phyloP scores from a whole-genome alignment of 2,888 invertebrate genomes.

The Octodonta nipae region DNA sequence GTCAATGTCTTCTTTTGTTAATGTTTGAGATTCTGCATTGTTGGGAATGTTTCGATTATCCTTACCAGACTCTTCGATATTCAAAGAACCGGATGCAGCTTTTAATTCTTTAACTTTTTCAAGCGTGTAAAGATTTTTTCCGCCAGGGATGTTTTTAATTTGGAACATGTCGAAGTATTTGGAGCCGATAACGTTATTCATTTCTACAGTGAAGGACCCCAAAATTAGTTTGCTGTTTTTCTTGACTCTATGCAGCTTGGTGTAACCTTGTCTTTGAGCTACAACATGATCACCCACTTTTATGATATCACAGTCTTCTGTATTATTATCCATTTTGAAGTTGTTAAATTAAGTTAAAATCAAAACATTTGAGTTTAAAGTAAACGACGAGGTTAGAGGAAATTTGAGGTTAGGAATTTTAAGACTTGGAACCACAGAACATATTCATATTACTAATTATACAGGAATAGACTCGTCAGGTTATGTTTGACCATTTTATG shows the following conservation, averaged over 20 bases:
- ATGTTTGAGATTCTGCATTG: conserved; percentile 64
- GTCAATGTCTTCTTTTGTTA: conserved; percentile 72
- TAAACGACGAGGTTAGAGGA: too few relatives aligned
- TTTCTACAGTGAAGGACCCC: conserved; percentile 56
- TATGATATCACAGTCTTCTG: conserved; percentile 31
- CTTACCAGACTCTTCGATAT: conserved; percentile 52
- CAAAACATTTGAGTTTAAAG: too few relatives aligned
- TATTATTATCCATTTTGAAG: conserved; percentile 5
- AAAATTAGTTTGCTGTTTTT: conserved; percentile 48
- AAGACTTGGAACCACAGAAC: too few relatives aligned
- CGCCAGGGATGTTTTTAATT: conserved; percentile 48
- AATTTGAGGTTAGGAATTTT: too few relatives aligned
- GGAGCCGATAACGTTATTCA: conserved; percentile 52
- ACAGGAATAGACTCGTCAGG: too few relatives aligned
- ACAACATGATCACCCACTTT: conserved; percentile 59
- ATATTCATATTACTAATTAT: too few relatives aligned
- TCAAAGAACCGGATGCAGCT: conserved; percentile 45
- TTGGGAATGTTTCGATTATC: conserved; percentile 79
- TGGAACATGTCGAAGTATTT: conserved; percentile 65
- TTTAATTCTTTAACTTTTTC: conserved; percentile 43
- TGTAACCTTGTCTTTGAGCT: conserved; percentile 64
- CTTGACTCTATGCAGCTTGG: conserved; percentile 61
- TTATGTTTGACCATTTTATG: too few relatives aligned
- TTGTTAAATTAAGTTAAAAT: too few relatives aligned
- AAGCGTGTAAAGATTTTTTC: conserved; percentile 41